Base-by-base conservation (phyloP, 2,797 vertebrate genomes). In the Anolis apletophallus region DNA sequence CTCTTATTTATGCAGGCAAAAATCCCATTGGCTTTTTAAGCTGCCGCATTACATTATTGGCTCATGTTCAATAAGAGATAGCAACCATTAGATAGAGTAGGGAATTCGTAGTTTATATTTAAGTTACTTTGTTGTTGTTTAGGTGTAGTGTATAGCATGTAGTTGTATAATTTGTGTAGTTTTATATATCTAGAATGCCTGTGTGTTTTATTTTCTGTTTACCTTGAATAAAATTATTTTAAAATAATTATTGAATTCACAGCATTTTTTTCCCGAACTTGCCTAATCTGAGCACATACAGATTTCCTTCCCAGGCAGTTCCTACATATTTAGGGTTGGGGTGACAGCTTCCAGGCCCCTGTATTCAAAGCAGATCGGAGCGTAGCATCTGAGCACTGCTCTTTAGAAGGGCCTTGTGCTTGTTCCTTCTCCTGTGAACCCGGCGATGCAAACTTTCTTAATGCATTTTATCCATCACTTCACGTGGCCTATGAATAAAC, bases 401-500 rank as follows among this genome's bases (percentile, higher is more conserved):
- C 23, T 50, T 67, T 23, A 29, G 26, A 1, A 74, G 52, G 10
- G 77, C 10, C 32, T 2, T 26, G 12, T 11, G 59, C n/a, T 54
- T 81, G 61, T 32, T 34, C 10, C 5, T 36, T 36, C 29, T 17
- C 17, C 46, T 67, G 19, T 19, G 23, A 86, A 67, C 2, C 78
- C 59, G 40, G 57, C 16, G 69, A 75, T 8, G 23, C 84, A 88
- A 88, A 90, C 79, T 86, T 89, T 80, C 82, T 89, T 36, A 67
- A 87, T 91, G 86, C 79, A 85, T 82, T 85, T 92, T 32, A 75
- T 71, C 54, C 73, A 29, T 9, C 36, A 11, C 2, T n/a, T 91
- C 71, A 40, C 91, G 90, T 75, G 72, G 89, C 86, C 54, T n/a
- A 83, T 93, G 57, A 91, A 89, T 46, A 90, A 82, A 84, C 89